Base-by-base conservation (phyloP, 2,113 vertebrate species). In the Cervus canadensis region DNA sequence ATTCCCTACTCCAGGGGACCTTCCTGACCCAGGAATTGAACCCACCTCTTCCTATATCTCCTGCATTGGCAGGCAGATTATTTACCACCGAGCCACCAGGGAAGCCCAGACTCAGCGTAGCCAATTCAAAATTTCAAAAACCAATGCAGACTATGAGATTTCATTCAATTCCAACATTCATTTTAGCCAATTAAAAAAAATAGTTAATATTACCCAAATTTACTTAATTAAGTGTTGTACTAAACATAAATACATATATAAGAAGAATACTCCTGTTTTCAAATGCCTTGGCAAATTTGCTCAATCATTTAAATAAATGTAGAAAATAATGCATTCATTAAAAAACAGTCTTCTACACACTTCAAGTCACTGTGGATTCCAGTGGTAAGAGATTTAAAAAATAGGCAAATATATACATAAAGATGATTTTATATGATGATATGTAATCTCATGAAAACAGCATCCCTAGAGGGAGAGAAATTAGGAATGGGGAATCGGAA, bases 331-430 rank as follows among this genome's bases (percentile, higher is more conserved):
- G 0, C 2, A 48, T 36, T 62, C 7, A 59, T 67, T 79, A 0
- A 60, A 95, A 94, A 82, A 5, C 3, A 74, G 6, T 74, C 23
- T 90, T 76, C 45, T 43, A 60, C 2, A 76, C 10, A 67, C 64
- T 45, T 84, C 23, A 94, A 89, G 28, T 85, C 40, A 40, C 54
- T 89, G 36, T 81, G 54, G 23, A 57, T n/a, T 87, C 25, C 60
- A 50, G 4, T 56, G 17, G 23, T 86, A 16, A 26, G 13, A 87
- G 23, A 67, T 4, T 52, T n/a, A 33, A 7, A 60, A 64, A 54
- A 57, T 64, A 62, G 89, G 62, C 8, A 89, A 17, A n/a, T 8
- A 52, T 30, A 26, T 16, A 36, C 43, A 81, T 59, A 87, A 57
- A 57, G 3, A n/a, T 48, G 45, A 50, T 33, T 45, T 93, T 57